Conservation (phyloP, 2,113 vertebrate species). For the Salvelinus fontinalis region DNA sequence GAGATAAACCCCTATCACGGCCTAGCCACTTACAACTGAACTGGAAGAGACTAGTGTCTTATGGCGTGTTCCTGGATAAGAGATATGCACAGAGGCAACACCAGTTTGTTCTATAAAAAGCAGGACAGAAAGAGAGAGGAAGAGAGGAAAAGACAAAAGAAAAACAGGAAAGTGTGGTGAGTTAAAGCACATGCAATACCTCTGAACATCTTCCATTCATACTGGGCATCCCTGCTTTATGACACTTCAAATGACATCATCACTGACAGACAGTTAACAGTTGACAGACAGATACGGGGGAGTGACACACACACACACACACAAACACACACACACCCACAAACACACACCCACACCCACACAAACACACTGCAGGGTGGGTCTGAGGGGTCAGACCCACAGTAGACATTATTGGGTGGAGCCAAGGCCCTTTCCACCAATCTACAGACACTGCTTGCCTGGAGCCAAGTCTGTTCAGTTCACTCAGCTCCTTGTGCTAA, state of each 20-base stretch:
- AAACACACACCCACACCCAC: too few species aligned
- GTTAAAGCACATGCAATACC: conserved; percentile 36
- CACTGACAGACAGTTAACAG: neutral
- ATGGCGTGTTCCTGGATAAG: conserved; percentile 81
- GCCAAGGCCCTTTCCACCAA: neutral
- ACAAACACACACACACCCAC: too few species aligned
- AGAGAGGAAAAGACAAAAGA: conserved; percentile 48
- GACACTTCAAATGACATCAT: neutral
- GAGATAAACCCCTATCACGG: conserved; percentile 45
- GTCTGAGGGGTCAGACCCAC: too few species aligned
- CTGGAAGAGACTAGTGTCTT: conserved; percentile 58
- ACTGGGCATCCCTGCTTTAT: neutral
- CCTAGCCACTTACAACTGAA: conserved; percentile 78
- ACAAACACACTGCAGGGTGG: too few species aligned
- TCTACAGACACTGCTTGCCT: neutral
- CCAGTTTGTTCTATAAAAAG: conserved; percentile 79
- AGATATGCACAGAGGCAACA: conserved; percentile 84
- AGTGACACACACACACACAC: neutral
- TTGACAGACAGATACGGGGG: neutral
- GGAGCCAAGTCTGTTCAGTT: neutral
- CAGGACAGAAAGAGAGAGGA: conserved; percentile 57
- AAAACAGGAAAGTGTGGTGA: conserved; percentile 61
- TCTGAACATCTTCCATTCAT: neutral
- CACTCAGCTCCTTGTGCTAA: neutral
- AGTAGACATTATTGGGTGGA: neutral